Evolutionary conservation across 2,888 invertebrate species (phyloP).

Genomic region (Acrocyrtus sp.): DNA sequence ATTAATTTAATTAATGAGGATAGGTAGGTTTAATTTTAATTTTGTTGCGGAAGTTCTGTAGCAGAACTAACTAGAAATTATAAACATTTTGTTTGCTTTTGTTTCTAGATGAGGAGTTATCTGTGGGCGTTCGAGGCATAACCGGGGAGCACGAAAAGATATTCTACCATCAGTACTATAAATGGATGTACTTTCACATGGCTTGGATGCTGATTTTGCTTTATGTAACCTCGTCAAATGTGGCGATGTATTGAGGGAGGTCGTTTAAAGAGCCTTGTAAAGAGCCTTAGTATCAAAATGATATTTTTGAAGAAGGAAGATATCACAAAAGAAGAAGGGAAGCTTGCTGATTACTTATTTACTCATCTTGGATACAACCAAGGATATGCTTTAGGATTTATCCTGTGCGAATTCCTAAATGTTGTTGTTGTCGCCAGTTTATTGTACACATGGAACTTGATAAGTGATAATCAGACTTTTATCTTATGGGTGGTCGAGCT

Average conservation of each 20-base stretch:
- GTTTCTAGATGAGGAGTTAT: slow-evolving; percentile 3
- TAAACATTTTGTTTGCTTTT: neutral
- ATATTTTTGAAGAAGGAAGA: neutral
- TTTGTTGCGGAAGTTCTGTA: too few relatives aligned
- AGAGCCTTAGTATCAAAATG: neutral
- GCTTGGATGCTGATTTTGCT: slow-evolving; percentile 13
- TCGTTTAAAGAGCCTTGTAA: neutral
- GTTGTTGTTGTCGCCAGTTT: neutral
- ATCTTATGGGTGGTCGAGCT: slow-evolving; percentile 6
- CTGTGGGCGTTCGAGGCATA: slow-evolving; percentile 4
- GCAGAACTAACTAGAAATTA: neutral
- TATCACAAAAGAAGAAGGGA: neutral
- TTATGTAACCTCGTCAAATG: slow-evolving; percentile 3
- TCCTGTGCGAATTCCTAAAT: slow-evolving; percentile 19
- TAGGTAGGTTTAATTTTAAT: neutral
- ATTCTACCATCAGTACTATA: slow-evolving; percentile 23
- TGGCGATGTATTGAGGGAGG: slow-evolving; percentile 24
- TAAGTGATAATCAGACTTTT: slow-evolving; percentile 19
- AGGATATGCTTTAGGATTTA: slow-evolving; percentile 8
- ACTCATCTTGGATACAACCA: slow-evolving; percentile 9
- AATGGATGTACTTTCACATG: slow-evolving; percentile 35
- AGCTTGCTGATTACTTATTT: slow-evolving; percentile 14
- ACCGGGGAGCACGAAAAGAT: neutral
- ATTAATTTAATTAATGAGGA: neutral
- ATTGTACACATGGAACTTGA: slow-evolving; percentile 9